Evolutionary conservation across 1,140 invertebrate species (phyloP), one percentile per base, ranked within the genome.

Genomic region (Leptinotarsa lineolata): DNA sequence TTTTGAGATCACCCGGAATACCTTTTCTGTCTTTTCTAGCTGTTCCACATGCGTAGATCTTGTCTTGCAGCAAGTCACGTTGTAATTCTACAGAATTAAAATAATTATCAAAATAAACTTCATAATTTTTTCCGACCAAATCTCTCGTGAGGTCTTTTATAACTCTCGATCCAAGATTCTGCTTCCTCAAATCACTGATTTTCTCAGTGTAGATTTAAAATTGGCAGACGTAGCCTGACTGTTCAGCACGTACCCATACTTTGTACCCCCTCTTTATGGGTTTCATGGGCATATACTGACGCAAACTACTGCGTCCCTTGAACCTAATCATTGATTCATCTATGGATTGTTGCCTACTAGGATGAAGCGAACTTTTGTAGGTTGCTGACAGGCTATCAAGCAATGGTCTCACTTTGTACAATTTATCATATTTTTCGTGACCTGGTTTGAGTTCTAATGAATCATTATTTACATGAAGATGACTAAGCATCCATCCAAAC

Each of bases 261-360:
- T 84, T 86, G 70, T 84, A 84, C 13, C 83, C 85, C 76, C 85
- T 78, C 80, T 87, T 87, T 74, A 84, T 85, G 22, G 84, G 84
- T 80, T 87, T 87, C 72, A 78, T 81, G 69, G 83, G 85, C 63
- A 83, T 80, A 77, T 86, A 87, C 76, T 86, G 84, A 78, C 83
- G 84, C 69, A 86, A 78, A 18, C 74, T 74, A 75, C 74, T 81
- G 68, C 80, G 79, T 68, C 80, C 81, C 79, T 85, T 84, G 74
- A 82, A 83, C 74, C 78, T 80, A 64, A 85, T 79, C 79, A 84
- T 84, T 58, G 79, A 82, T 71, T 84, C 83, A 78, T 84, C 83
- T 68, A 83, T 66, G 15, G 48, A 11, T 45, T 68, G 69, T 58
- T 74, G 18, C 59, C 63, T 68, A 22, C 44, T 54, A 22, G 72